Evolutionary conservation across 2,888 invertebrate genomes (phyloP).

Genomic region (Tetramorium bicarinatum): DNA sequence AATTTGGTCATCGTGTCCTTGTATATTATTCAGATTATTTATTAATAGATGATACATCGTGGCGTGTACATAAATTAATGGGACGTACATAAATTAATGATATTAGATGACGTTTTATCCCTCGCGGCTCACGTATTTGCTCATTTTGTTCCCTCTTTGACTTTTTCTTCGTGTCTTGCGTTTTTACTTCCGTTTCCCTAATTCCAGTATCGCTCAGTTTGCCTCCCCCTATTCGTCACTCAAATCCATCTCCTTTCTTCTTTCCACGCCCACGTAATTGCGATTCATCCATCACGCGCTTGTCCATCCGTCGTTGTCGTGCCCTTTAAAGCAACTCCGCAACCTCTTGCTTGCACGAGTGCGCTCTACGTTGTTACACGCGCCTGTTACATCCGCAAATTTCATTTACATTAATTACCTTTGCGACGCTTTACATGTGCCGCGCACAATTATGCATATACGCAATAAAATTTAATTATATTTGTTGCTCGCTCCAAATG

Average conservation of each 20-base stretch:
- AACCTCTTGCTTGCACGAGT: constrained; percentile 46
- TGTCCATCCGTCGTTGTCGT: constrained; percentile 54
- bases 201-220: constrained; percentile 6
- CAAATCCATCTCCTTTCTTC: constrained; percentile 50
- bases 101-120: not conserved
- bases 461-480: constrained; percentile 40
- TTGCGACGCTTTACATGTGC: constrained; percentile 29
- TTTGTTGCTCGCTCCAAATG: not conserved
- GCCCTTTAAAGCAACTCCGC: constrained; percentile 35
- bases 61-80: not conserved
- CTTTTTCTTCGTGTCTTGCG: not conserved
- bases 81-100: not conserved
- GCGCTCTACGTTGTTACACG: constrained; percentile 24
- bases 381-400: constrained; percentile 41
- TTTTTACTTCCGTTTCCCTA: constrained; percentile 10
- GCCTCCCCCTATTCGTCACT: constrained; percentile 35
- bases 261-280: constrained; percentile 57
- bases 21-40: constrained; percentile 16
- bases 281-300: constrained; percentile 54
- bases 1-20: not conserved
- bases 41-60: constrained; percentile 18
- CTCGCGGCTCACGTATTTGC: not conserved
- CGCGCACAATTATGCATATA: not conserved
- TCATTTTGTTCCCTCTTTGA: not conserved
- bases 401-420: constrained; percentile 54